A percentile compares a stretch with the other conserved stretches of the same genome.
Conservation (phyloP, 2,113 vertebrate genomes). For the Sphyrna mokarran region DNA sequence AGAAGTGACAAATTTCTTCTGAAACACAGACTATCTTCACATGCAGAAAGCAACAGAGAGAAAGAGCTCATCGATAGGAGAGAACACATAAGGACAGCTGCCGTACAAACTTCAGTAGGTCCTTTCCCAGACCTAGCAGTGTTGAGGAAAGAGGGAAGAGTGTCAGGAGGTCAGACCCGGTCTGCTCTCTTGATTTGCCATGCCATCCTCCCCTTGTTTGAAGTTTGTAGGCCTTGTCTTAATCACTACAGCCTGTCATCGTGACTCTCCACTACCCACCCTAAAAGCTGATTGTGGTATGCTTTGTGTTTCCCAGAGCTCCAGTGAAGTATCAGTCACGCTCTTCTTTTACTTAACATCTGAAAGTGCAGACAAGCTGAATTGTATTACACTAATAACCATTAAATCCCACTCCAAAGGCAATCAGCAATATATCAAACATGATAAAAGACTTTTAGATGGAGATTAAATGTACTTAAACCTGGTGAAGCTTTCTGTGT, state of each 20-base stretch:
- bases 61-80: neutral
- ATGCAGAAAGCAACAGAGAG: neutral
- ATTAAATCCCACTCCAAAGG: conserved; percentile 37
- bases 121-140: conserved; percentile 16
- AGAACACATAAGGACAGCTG: conserved; percentile 21
- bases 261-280: neutral
- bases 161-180: conserved; percentile 29
- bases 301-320: conserved; percentile 32
- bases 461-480: conserved; percentile 19
- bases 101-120: neutral
- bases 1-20: neutral
- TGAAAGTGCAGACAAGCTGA: conserved; percentile 37
- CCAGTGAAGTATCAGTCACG: conserved; percentile 29
- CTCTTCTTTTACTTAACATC: conserved; percentile 34
- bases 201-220: conserved; percentile 33
- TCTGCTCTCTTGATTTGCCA: conserved; percentile 33
- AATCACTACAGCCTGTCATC: conserved; percentile 36
- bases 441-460: conserved; percentile 3
- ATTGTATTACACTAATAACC: conserved; percentile 33
- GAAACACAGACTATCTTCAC: neutral
- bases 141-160: conserved; percentile 29
- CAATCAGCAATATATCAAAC: conserved; percentile 34
- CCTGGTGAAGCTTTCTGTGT: neutral
- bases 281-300: neutral
- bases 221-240: conserved; percentile 36